Conservation (phyloP, 1,140 invertebrate species). For the Brachionus sp. region DNA sequence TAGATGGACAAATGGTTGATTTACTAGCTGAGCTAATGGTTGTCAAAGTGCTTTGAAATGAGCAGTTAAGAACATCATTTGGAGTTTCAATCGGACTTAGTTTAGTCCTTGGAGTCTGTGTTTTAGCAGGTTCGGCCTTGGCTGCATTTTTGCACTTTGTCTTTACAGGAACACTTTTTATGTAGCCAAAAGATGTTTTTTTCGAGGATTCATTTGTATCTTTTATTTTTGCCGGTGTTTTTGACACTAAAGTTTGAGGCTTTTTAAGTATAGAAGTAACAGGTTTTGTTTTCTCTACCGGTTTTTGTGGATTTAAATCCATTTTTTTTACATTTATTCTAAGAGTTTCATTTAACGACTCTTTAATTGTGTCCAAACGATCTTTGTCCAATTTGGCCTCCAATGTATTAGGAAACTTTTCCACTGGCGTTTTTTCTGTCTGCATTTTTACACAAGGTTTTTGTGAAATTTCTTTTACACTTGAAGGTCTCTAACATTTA, state of each 20-base stretch:
- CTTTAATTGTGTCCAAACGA: constrained; percentile 2
- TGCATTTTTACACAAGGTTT: neutral
- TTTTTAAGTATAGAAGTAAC: constrained; percentile 16
- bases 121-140: neutral
- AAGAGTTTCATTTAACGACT: constrained; percentile 2
- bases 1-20: neutral
- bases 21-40: neutral
- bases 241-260: neutral
- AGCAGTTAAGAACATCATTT: neutral
- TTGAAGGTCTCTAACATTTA: neutral
- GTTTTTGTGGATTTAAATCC: neutral
- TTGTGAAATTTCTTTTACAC: neutral
- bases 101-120: neutral
- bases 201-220: neutral
- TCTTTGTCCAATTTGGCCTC: neutral
- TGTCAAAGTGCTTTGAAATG: constrained; percentile 14
- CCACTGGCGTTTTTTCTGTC: neutral
- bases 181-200: neutral
- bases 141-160: neutral
- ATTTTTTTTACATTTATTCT: constrained; percentile 13
- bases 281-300: neutral
- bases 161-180: neutral
- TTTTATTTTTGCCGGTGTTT: neutral
- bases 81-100: neutral
- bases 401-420: neutral